Evolutionary conservation across 2,888 invertebrate species (phyloP).

Genomic region (Drosophila robusta): DNA sequence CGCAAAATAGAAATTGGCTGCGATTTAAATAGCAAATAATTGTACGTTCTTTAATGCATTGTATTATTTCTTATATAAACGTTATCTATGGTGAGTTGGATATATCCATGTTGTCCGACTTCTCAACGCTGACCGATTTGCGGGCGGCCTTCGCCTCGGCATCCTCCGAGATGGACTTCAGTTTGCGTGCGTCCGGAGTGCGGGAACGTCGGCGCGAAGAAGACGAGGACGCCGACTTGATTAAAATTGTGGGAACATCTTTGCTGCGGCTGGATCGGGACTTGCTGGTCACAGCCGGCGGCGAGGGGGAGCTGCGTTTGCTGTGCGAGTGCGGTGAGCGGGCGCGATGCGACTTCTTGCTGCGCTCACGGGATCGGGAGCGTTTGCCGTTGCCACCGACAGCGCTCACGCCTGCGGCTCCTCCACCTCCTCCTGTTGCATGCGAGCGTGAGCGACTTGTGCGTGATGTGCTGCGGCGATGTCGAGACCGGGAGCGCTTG

Average conservation of each 20-base stretch:
- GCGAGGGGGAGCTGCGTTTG: constrained; percentile 85
- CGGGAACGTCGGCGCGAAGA: constrained; percentile 83
- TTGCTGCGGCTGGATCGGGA: constrained; percentile 82
- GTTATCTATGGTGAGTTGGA: constrained; percentile 90
- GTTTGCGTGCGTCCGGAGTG: constrained; percentile 83
- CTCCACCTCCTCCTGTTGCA: constrained; percentile 37
- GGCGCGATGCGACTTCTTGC: constrained; percentile 87
- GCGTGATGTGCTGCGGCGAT: constrained; percentile 82
- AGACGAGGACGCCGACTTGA: constrained; percentile 70
- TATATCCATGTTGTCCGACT: constrained; percentile 92
- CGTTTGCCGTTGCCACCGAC: constrained; percentile 75
- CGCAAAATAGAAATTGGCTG: constrained; percentile 8
- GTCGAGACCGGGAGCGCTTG: constrained; percentile 86
- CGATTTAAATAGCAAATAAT: constrained; percentile 29
- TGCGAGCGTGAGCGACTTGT: constrained; percentile 74
- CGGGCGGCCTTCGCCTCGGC: constrained; percentile 80
- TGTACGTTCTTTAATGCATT: constrained; percentile 10
- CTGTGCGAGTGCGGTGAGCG: constrained; percentile 84
- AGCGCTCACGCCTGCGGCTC: constrained; percentile 22
- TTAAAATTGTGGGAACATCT: constrained; percentile 64
- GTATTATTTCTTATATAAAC: constrained; percentile 30
- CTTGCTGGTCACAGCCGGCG: constrained; percentile 67
- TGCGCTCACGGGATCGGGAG: constrained; percentile 87
- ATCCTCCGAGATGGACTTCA: constrained; percentile 82
- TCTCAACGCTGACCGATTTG: constrained; percentile 86